Evolutionary conservation across 2,113 vertebrate species (phyloP).

Genomic region (Scomber scombrus): DNA sequence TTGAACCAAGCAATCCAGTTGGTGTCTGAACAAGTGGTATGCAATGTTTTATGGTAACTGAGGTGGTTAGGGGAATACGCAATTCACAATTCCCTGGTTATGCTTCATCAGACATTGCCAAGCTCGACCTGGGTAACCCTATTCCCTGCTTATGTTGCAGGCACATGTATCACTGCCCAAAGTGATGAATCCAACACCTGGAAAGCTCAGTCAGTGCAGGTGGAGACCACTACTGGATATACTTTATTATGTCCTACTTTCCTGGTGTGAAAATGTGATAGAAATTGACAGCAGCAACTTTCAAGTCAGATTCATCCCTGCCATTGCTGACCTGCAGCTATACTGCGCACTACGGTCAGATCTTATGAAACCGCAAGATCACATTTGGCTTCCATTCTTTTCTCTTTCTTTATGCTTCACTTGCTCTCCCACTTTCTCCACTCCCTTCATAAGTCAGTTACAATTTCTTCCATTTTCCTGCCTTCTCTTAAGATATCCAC

Average conservation of each 20-base stretch:
- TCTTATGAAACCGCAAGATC: slow-evolving; percentile 37
- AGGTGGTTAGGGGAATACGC: not conserved
- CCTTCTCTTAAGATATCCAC: slow-evolving; percentile 50
- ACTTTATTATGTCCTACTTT: slow-evolving; percentile 21
- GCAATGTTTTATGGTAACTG: not conserved
- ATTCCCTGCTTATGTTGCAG: slow-evolving; percentile 13
- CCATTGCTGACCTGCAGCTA: slow-evolving; percentile 15
- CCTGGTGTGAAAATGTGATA: slow-evolving; percentile 16
- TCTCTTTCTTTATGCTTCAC: slow-evolving; percentile 21
- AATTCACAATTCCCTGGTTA: not conserved
- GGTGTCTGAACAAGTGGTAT: not conserved
- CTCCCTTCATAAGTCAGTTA: slow-evolving; percentile 7
- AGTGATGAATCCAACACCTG: slow-evolving; percentile 15
- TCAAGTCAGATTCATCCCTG: slow-evolving; percentile 11
- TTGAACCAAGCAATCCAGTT: slow-evolving; percentile 5
- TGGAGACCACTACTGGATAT: slow-evolving; percentile 25
- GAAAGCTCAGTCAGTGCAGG: slow-evolving; percentile 34
- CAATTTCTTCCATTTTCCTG: not conserved
- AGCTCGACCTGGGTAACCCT: slow-evolving; percentile 1
- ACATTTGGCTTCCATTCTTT: slow-evolving; percentile 23
- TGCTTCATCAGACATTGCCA: slow-evolving; percentile 8
- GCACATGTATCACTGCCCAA: slow-evolving; percentile 27
- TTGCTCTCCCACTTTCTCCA: not conserved
- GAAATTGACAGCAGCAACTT: slow-evolving; percentile 16
- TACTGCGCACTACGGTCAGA: not conserved